Evolutionary conservation across 2,113 vertebrate species (phyloP).

Genomic region (Pongo pygmaeus): DNA sequence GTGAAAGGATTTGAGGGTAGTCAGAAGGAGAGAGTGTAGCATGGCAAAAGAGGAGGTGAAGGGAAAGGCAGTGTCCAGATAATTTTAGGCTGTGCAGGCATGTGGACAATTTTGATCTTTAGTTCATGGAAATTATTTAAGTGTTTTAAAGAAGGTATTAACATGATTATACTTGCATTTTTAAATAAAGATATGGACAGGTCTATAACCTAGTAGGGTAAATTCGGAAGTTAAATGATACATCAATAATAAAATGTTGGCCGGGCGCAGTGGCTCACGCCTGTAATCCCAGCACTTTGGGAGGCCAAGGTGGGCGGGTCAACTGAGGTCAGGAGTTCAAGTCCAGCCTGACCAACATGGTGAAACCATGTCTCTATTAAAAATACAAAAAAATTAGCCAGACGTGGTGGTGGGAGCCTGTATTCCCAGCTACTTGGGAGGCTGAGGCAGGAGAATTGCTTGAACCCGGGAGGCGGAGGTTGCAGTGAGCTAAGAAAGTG

Average conservation of each 20-base stretch:
- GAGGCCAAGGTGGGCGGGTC: too few relatives aligned
- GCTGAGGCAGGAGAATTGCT: too few relatives aligned
- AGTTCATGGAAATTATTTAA: neutral
- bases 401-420: too few relatives aligned
- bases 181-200: neutral
- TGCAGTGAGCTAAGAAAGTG: too few relatives aligned
- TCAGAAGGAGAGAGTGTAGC: neutral
- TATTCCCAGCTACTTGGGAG: too few relatives aligned
- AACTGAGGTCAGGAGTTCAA: too few relatives aligned
- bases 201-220: neutral
- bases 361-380: too few relatives aligned
- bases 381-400: too few relatives aligned
- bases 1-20: neutral
- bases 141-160: neutral
- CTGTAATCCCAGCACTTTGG: too few relatives aligned
- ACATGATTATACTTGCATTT: neutral
- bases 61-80: too few relatives aligned
- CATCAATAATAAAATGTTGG: neutral
- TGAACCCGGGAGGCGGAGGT: too few relatives aligned
- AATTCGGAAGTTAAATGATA: neutral
- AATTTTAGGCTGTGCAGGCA: neutral
- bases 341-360: too few relatives aligned
- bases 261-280: rapidly evolving
- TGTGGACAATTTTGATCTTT: neutral
- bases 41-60: neutral